Evolutionary conservation across 1,140 invertebrate species (phyloP).

Genomic region (Ylistrum balloti): DNA sequence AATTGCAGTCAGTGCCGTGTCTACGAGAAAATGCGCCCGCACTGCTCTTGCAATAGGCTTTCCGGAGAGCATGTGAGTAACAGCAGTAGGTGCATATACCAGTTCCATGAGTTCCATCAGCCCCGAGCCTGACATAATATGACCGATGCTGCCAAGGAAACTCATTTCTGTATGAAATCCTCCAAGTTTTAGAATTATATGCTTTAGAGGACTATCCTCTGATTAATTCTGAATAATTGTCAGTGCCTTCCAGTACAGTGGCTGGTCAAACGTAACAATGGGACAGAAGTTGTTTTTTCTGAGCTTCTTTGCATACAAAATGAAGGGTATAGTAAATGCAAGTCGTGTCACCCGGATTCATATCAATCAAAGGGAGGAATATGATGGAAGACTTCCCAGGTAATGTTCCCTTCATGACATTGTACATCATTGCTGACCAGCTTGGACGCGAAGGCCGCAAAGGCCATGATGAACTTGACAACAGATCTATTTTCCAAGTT

Average conservation of each 20-base stretch:
- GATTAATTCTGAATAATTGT: slow-evolving; percentile 60
- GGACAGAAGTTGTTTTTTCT: slow-evolving; percentile 55
- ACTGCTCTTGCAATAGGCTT: slow-evolving; percentile 80
- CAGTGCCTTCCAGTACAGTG: slow-evolving; percentile 70
- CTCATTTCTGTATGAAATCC: slow-evolving; percentile 70
- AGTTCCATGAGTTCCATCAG: slow-evolving; percentile 64
- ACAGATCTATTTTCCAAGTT: neutral
- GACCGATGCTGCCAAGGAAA: slow-evolving; percentile 66
- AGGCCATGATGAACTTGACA: neutral
- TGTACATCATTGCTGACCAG: neutral
- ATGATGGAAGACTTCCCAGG: slow-evolving; percentile 66
- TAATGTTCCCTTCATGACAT: no score
- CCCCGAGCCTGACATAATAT: slow-evolving; percentile 68
- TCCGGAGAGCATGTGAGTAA: slow-evolving; percentile 78
- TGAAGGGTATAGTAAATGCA: slow-evolving; percentile 72
- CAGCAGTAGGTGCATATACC: slow-evolving; percentile 67
- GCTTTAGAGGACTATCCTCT: slow-evolving; percentile 46
- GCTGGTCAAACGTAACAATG: slow-evolving; percentile 73
- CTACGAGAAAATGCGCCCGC: slow-evolving; percentile 78
- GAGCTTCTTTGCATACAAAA: slow-evolving; percentile 62
- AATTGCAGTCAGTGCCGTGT: slow-evolving; percentile 59
- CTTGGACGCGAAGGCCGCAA: neutral
- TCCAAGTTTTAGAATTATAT: slow-evolving; percentile 58
- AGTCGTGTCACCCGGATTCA: slow-evolving; percentile 67
- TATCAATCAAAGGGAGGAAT: slow-evolving; percentile 73